Evolutionary conservation across 2,888 invertebrate species (phyloP).

Genomic region (Hemicrepidius hirtus): DNA sequence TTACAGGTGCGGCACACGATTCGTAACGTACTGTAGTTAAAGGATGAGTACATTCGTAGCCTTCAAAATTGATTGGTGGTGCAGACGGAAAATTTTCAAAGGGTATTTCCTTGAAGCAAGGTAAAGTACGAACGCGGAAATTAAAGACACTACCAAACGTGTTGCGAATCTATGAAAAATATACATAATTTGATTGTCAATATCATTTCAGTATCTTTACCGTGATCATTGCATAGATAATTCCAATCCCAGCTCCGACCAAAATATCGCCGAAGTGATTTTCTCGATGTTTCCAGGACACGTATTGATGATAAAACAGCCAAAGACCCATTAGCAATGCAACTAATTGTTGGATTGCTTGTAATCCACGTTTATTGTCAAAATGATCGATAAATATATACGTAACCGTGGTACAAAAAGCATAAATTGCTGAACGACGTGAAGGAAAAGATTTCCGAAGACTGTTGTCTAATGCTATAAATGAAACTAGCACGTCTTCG

Average conservation of each 20-base stretch:
- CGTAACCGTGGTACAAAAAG: constrained; percentile 4
- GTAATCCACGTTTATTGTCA: neutral
- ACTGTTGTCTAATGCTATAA: no score
- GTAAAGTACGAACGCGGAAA: no score
- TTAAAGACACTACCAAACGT: no score
- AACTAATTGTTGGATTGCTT: constrained; percentile 4
- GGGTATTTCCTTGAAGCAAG: no score
- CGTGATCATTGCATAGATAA: constrained; percentile 4
- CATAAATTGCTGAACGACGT: constrained; percentile 7
- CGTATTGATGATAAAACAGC: neutral
- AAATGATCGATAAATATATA: constrained; percentile 17
- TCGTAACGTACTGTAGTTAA: no score
- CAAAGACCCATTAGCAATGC: neutral
- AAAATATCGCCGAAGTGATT: constrained; percentile 13
- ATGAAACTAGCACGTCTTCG: no score
- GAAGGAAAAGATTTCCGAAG: constrained; percentile 23
- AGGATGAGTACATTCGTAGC: no score
- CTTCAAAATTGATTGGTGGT: no score
- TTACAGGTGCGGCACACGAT: no score
- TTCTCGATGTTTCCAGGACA: constrained; percentile 1
- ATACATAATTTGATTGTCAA: no score
- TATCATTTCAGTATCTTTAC: neutral
- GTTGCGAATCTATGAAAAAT: no score
- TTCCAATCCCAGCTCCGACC: neutral
- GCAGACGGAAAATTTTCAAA: no score